Percentiles rank a stretch among this genome's conserved stretches.
These are phyloP conservation scores for Bellardia pandia DNA, from an alignment of 2,888 invertebrate genomes.

Conservation along the genomic window DNA sequence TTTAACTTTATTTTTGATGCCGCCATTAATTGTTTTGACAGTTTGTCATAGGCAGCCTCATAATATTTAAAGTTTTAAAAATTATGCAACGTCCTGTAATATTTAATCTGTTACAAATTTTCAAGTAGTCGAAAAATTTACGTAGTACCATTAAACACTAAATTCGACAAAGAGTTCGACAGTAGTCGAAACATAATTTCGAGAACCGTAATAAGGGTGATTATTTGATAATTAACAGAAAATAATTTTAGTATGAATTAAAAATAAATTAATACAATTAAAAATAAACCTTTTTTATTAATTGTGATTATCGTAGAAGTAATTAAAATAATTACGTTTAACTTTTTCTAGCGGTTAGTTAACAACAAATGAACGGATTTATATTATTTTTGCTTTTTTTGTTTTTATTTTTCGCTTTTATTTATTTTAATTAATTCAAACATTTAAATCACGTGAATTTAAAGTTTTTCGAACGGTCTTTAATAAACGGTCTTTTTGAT, in stretches of 20 bases:
- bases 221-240: slow-evolving; percentile 7
- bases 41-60: no score
- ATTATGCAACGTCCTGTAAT: no score
- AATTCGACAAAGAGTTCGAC: no score
- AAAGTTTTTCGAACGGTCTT: slow-evolving; percentile 11
- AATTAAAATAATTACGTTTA: slow-evolving; percentile 31
- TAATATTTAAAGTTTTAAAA: no score
- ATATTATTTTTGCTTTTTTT: background rate
- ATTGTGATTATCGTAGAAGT: background rate
- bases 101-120: no score
- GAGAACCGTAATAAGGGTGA: no score
- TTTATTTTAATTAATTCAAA: slow-evolving; percentile 9
- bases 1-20: no score
- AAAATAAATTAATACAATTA: no score
- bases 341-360: slow-evolving; percentile 1
- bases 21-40: no score
- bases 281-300: slow-evolving; percentile 7
- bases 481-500: slow-evolving; percentile 18
- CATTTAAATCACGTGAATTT: slow-evolving; percentile 50
- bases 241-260: background rate
- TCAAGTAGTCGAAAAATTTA: no score
- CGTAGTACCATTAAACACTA: no score
- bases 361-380: slow-evolving; percentile 10
- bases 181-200: no score
- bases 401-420: background rate